Evolutionary conservation across 2,113 vertebrate species (phyloP), one percentile per base, ranked within the genome.

Genomic region (Podarcis cretensis): DNA sequence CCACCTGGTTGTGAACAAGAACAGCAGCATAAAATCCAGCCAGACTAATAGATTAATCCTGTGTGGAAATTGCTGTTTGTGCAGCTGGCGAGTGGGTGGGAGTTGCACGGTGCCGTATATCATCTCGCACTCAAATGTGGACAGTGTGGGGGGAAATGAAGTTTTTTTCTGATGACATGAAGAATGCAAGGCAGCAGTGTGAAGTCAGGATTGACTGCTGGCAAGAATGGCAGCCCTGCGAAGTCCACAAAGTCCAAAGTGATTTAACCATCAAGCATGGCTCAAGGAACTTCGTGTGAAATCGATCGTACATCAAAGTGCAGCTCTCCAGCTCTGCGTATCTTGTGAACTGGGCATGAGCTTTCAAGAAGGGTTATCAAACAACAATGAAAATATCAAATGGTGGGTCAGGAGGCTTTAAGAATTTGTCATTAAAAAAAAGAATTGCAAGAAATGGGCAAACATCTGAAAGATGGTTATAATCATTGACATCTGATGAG

Each of bases 161-260:
- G 43, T 48, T 48, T 48, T 48, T 81, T 59, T 59, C 48, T 73
- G 48, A 79, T 71, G 43, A 82, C 10, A 3, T 65, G 69, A 75
- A 76, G 87, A 65, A 75, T 80, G 48, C 10, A 88, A 82, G 71
- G 75, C 57, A 83, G 57, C 69, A 75, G 35, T 82, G 30, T 88
- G 48, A 87, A 89, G 48, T 76, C 37, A 20, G 4, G 32, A 35
- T 3, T 35, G 30, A 59, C 54, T 68, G 59, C 48, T 81, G 76
- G 57, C 32, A 89, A 88, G 68, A 21, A n/a, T 84, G 54, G 57
- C 13, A 4, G 30, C 30, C 68, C 30, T 74, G 75, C 43, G 14
- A 71, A 69, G 83, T 10, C 83, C 89, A 27, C 83, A 87, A 59
- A 37, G 59, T 87, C 9, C 81, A 0, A 0, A 85, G 77, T 43